These are phyloP conservation scores for Liposcelis brunnea DNA, from an alignment of 2,888 invertebrate genomes.

Conservation along the genomic window DNA sequence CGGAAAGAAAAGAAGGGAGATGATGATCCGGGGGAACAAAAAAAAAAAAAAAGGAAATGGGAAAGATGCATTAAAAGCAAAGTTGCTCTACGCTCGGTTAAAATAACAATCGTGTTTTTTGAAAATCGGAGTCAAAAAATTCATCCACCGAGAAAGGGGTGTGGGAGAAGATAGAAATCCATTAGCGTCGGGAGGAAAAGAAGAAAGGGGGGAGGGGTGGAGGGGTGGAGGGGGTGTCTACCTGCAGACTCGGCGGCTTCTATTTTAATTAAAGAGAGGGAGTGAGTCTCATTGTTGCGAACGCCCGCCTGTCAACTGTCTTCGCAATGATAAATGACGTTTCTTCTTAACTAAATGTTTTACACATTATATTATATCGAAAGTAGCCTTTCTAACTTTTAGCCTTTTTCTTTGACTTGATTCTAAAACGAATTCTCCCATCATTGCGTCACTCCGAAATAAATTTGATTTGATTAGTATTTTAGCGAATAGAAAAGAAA, in stretches of 20 bases:
- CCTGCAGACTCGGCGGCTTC: conserved; percentile 7
- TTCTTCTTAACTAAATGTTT: too few relatives aligned
- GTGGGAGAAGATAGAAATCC: conserved; percentile 1
- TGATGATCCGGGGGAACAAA: too few relatives aligned
- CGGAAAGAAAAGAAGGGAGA: too few relatives aligned
- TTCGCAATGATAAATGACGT: too few relatives aligned
- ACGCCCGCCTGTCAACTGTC: too few relatives aligned
- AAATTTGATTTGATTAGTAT: too few relatives aligned
- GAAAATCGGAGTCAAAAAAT: conserved; percentile 6
- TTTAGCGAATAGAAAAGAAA: too few relatives aligned
- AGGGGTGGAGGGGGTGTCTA: conserved; percentile 13
- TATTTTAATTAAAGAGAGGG: conserved; percentile 8
- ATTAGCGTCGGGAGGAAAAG: conserved; percentile 11
- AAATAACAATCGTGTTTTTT: conserved; percentile 9
- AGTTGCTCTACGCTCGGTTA: neutral
- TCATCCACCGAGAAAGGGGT: conserved; percentile 3
- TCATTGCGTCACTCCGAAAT: too few relatives aligned
- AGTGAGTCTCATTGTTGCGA: conserved; percentile 16
- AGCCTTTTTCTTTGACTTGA: too few relatives aligned
- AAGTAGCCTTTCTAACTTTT: too few relatives aligned
- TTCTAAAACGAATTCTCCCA: too few relatives aligned
- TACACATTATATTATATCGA: too few relatives aligned
- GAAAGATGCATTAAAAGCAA: neutral
- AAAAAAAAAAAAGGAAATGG: neutral
- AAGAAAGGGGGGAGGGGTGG: conserved; percentile 9